Percentiles rank a stretch among this genome's conserved stretches.
These are phyloP conservation scores for Craniophora ligustri DNA, from an alignment of 2,888 invertebrate species.

Conservation along the genomic window DNA sequence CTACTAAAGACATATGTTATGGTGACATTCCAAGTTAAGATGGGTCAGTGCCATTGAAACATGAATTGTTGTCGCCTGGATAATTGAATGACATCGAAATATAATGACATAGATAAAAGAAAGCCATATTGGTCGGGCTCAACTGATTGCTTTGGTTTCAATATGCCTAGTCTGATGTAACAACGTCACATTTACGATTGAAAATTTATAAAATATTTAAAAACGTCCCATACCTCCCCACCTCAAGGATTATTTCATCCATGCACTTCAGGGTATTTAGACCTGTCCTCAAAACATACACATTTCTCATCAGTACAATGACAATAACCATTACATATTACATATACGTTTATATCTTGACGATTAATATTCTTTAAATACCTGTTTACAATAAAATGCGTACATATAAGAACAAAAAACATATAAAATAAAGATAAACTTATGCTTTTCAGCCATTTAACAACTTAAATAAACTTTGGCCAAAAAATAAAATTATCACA, in stretches of 20 bases:
- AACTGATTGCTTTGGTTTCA: too few species aligned
- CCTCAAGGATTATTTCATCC: constrained; percentile 11
- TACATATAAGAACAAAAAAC: constrained; percentile 20
- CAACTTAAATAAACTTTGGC: constrained; percentile 83
- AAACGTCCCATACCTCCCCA: background rate
- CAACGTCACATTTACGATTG: too few species aligned
- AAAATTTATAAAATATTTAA: background rate
- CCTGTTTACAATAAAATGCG: constrained; percentile 24
- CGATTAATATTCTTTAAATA: constrained; percentile 33
- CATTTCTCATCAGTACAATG: constrained; percentile 30
- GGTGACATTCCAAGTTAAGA: too few species aligned
- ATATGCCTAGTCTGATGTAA: too few species aligned
- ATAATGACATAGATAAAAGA: too few species aligned
- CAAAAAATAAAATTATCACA: constrained; percentile 74
- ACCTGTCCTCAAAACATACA: constrained; percentile 7
- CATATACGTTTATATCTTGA: constrained; percentile 30
- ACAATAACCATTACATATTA: constrained; percentile 31
- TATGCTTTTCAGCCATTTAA: constrained; percentile 69
- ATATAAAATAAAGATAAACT: constrained; percentile 49
- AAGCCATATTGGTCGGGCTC: too few species aligned
- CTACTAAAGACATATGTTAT: too few species aligned
- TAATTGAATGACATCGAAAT: too few species aligned
- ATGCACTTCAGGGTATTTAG: constrained; percentile 6
- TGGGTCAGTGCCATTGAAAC: too few species aligned
- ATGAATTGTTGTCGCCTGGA: too few species aligned